phyloP scores from a whole-genome alignment of 2,888 invertebrate species.

The Athrips mouffetella region DNA sequence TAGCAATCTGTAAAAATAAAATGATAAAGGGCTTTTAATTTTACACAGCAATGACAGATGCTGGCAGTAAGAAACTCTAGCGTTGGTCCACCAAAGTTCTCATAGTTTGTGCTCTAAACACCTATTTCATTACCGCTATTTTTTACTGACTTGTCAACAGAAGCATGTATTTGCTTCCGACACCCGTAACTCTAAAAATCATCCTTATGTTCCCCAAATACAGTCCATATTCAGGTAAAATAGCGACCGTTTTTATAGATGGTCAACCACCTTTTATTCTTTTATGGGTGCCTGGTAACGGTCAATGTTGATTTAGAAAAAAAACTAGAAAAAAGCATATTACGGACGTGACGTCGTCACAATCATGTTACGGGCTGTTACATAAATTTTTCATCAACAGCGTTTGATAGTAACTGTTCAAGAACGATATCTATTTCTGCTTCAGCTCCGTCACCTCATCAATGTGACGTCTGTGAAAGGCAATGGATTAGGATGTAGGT shows the following conservation, averaged over 20 bases:
- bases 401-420: neutral
- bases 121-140: conserved; percentile 13
- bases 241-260: conserved; percentile 4
- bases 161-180: conserved; percentile 1
- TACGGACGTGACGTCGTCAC: conserved; percentile 20
- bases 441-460: neutral
- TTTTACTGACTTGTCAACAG: conserved; percentile 16
- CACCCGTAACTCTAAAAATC: neutral
- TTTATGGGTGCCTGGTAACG: conserved; percentile 58
- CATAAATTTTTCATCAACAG: neutral
- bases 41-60: neutral
- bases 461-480: neutral
- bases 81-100: neutral
- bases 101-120: neutral
- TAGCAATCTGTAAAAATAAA: too few species aligned
- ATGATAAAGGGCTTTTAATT: too few species aligned
- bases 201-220: conserved; percentile 14
- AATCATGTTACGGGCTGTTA: conserved; percentile 18
- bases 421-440: neutral
- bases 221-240: conserved; percentile 21
- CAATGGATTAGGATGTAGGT: neutral
- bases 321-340: conserved; percentile 34
- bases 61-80: neutral
- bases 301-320: conserved; percentile 37
- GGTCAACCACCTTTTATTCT: conserved; percentile 56